A percentile compares a stretch with the other conserved stretches of the same genome.
These are phyloP conservation scores for Euleptes europaea DNA, from an alignment of 2,113 vertebrate genomes.

Conservation along the genomic window DNA sequence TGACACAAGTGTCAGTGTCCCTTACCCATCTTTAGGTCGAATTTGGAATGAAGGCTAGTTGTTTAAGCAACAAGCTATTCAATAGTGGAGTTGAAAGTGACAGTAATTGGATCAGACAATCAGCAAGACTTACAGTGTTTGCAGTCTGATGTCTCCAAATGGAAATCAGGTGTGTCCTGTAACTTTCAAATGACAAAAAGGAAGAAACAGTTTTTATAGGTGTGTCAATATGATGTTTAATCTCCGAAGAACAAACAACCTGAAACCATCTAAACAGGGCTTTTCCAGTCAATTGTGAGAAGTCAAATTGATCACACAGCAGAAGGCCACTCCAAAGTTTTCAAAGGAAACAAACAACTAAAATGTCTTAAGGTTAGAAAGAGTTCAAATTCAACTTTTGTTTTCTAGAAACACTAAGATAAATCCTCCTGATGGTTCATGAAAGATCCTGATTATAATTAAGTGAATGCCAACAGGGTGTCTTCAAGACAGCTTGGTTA, in stretches of 20 bases:
- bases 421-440: background rate
- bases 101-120: background rate
- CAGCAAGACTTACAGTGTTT: background rate
- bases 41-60: background rate
- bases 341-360: background rate
- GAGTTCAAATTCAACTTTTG: accelerated
- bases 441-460: background rate
- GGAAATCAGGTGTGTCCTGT: background rate
- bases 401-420: background rate
- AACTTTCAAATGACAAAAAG: background rate
- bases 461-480: background rate
- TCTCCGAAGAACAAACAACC: background rate
- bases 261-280: background rate
- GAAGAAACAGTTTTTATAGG: background rate
- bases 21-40: background rate
- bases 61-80: background rate
- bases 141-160: background rate
- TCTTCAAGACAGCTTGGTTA: background rate
- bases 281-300: conserved; percentile 5
- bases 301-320: conserved; percentile 7
- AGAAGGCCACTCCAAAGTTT: background rate
- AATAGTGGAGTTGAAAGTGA: background rate
- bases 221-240: conserved; percentile 22
- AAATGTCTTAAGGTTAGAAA: background rate
- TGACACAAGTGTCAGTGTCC: background rate